Evolutionary conservation across 2,113 vertebrate genomes (phyloP), one percentile per base, ranked within the genome.

Genomic region (Sphaerodactylus townsendi): DNA sequence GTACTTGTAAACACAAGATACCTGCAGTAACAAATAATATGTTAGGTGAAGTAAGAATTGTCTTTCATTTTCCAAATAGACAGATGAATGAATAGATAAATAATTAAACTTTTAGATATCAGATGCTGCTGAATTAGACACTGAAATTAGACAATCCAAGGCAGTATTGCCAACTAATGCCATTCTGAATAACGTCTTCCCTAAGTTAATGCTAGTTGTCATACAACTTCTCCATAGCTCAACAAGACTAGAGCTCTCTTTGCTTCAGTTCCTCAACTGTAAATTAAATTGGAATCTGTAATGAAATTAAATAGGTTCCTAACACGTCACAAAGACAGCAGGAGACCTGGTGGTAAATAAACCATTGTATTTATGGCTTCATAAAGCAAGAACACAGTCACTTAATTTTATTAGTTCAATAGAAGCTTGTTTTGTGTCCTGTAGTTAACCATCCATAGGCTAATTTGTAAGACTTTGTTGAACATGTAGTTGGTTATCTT

Each of bases 401-500:
- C 4, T 87, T 87, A 41, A 17, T 59, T 90, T 88, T 82, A 39
- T 30, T 81, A 7, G 66, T 30, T 74, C 77, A 66, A 74, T 19
- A 71, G 46, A 33, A 89, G 9, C 6, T 84, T 85, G 19, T 81
- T 88, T 33, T 88, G 28, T 64, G 28, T 62, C 71, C 83, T 48
- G 0, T 44, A 81, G 44, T 76, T 41, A 75, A 44, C n/a, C 41
- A 82, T 3, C 37, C 70, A 46, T n/a, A 13, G 56, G 10, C 17
- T 48, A 79, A 86, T 88, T 80, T 89, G 48, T 68, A n/a, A 86
- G 70, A 62, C 41, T 85, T 86, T 83, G 35, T 71, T 85, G 41
- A 37, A 30, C 0, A 1, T 68, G 2, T 39, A 35, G 25, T 48
- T 5, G 21, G 30, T 28, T 81, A 6, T 78, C 79, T 88, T 83